These are phyloP conservation scores for Lycia hirtaria DNA, from an alignment of 2,888 invertebrate species.

Conservation along the genomic window DNA sequence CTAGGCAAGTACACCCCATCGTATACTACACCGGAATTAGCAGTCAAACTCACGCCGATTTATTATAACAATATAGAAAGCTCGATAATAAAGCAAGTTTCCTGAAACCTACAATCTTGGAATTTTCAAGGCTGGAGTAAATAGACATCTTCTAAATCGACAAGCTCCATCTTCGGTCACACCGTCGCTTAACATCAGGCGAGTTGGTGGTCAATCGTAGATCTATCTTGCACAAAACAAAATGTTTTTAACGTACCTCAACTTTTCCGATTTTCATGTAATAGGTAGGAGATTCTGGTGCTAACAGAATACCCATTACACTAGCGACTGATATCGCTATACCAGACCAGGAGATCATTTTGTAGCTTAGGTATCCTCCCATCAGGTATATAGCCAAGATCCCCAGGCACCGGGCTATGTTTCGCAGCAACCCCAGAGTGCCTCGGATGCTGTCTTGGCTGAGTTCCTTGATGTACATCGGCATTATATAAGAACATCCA, in stretches of 20 bases:
- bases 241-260: conserved; percentile 34
- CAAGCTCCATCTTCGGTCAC: no score
- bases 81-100: no score
- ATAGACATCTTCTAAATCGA: no score
- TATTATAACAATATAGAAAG: no score
- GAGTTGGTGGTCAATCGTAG: no score
- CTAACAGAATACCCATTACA: conserved; percentile 48
- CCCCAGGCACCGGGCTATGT: conserved; percentile 54
- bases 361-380: conserved; percentile 57
- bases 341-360: conserved; percentile 53
- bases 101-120: no score
- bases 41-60: no score
- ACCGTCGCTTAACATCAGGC: no score
- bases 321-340: conserved; percentile 45
- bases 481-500: conserved; percentile 55
- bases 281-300: conserved; percentile 69
- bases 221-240: conserved; percentile 85
- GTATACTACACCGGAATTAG: no score
- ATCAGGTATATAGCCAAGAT: conserved; percentile 55
- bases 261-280: conserved; percentile 57
- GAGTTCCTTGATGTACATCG: conserved; percentile 65
- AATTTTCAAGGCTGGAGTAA: no score
- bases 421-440: conserved; percentile 49
- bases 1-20: no score
- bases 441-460: conserved; percentile 62